These are phyloP conservation scores for Accipiter cooperii DNA, from an alignment of 2,113 vertebrate species.

Conservation along the genomic window DNA sequence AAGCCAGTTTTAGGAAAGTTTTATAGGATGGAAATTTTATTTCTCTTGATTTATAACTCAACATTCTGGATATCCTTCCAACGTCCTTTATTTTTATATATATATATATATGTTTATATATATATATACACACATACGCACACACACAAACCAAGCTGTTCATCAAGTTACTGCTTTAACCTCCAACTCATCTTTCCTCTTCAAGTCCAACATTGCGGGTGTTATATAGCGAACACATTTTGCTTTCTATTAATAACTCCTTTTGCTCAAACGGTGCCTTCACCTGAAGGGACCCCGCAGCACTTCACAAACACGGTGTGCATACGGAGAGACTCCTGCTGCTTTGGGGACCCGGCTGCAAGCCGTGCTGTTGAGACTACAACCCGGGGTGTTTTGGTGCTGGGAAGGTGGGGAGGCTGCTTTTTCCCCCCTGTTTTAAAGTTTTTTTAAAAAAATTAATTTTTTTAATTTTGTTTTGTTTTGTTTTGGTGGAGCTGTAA, in stretches of 20 bases:
- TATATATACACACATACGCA: too few relatives aligned
- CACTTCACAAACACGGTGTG: background rate
- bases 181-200: background rate
- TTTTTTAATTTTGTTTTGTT: background rate
- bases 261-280: background rate
- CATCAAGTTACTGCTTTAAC: background rate
- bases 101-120: too few relatives aligned
- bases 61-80: background rate
- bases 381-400: background rate
- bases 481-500: background rate
- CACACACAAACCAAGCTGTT: background rate
- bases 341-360: background rate
- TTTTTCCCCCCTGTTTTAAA: background rate
- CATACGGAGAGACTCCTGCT: background rate
- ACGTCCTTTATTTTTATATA: background rate
- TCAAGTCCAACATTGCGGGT: background rate
- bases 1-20: background rate
- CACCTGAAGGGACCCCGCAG: background rate
- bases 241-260: background rate
- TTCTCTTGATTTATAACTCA: background rate
- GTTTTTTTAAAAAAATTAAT: background rate
- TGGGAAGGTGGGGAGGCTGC: background rate
- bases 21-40: background rate
- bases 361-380: background rate
- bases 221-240: background rate